These are phyloP conservation scores for Centrocercus urophasianus DNA, from an alignment of 2,113 vertebrate genomes.

Conservation along the genomic window DNA sequence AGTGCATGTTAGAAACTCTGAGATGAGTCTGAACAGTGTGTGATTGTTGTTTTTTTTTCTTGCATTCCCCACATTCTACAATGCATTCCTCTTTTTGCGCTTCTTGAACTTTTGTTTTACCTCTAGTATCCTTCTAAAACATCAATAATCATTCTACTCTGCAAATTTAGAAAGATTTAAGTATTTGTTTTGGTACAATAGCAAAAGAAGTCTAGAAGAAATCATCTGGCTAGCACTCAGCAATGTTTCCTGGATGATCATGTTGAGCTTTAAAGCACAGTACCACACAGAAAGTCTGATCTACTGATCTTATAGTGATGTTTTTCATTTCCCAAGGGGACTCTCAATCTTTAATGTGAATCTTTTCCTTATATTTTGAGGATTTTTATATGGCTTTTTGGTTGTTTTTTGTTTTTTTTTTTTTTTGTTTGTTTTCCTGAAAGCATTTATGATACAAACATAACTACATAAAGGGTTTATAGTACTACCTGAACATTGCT, in stretches of 20 bases:
- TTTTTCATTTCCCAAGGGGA: not conserved
- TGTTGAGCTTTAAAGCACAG: not conserved
- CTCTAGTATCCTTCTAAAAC: not conserved
- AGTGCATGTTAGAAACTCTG: not conserved
- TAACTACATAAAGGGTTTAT: not conserved
- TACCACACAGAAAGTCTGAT: not conserved
- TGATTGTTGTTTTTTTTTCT: not conserved
- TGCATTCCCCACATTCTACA: not conserved
- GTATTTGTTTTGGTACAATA: not conserved
- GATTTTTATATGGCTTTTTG: not conserved
- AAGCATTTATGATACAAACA: not conserved
- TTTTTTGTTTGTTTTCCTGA: not conserved
- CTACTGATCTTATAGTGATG: not conserved
- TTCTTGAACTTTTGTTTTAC: not conserved
- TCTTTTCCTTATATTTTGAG: not conserved
- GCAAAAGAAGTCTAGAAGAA: not conserved
- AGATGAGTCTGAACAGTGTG: not conserved
- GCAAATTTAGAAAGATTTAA: not conserved
- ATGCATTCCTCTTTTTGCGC: not conserved
- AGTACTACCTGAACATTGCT: not conserved
- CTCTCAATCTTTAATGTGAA: not conserved
- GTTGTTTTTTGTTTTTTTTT: not conserved
- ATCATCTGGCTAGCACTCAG: not conserved
- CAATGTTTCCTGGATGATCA: not conserved
- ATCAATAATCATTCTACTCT: not conserved